phyloP scores from a whole-genome alignment of 2,113 vertebrate species.

The Spizaetus ornatus region DNA sequence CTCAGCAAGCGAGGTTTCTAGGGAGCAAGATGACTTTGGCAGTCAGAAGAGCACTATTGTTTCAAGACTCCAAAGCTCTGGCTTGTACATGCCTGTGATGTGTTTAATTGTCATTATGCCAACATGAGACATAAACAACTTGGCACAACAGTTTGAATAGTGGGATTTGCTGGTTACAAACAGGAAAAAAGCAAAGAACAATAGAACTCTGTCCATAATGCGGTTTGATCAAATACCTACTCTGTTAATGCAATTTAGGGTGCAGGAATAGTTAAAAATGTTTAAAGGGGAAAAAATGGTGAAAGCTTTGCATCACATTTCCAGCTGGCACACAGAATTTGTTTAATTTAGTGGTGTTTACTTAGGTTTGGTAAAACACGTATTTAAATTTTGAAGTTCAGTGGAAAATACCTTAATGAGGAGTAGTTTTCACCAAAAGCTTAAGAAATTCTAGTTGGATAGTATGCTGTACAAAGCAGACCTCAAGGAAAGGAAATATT shows the following conservation, averaged over 20 bases:
- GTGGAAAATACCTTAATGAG: conserved; percentile 27
- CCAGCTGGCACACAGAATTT: neutral
- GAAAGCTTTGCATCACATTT: neutral
- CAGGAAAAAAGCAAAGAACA: neutral
- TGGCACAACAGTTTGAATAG: neutral
- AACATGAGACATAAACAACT: conserved; percentile 29
- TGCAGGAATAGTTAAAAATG: neutral
- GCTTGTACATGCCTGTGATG: neutral
- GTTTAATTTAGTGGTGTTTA: conserved; percentile 23
- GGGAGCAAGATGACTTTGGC: conserved; percentile 11
- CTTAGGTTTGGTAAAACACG: neutral
- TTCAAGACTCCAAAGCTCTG: neutral
- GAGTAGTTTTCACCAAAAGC: neutral
- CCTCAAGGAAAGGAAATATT: conserved; percentile 23
- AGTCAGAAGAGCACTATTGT: neutral
- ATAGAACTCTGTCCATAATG: neutral
- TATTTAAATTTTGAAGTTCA: neutral
- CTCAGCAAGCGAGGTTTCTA: neutral
- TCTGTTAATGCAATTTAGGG: neutral
- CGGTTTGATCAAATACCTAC: neutral
- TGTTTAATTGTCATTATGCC: neutral
- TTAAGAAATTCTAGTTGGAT: neutral
- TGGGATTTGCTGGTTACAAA: conserved; percentile 8
- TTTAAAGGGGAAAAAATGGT: neutral
- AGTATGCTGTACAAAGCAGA: neutral